Evolutionary conservation across 2,888 invertebrate genomes (phyloP), one percentile per base, ranked within the genome.

Genomic region (Monoplex corrugatus): DNA sequence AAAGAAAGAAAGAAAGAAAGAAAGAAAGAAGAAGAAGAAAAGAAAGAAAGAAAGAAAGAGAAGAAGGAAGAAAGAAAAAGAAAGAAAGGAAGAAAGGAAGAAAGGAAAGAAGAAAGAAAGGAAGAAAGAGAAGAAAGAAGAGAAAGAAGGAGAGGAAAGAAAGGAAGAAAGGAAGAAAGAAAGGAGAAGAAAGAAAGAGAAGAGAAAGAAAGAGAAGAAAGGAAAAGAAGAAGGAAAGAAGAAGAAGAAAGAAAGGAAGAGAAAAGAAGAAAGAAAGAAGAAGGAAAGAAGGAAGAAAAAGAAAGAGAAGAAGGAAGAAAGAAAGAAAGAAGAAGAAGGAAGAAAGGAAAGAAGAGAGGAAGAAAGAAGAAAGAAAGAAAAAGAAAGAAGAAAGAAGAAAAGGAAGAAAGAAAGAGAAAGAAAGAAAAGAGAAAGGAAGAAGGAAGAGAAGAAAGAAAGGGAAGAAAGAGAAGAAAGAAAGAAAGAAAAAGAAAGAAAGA

Each of bases 401-500:
- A 16, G 16, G 63, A 63, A 23, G n/a, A 6, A 63, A 23, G n/a
- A n/a, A 63, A 6, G n/a, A n/a, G n/a, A 23, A 13, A n/a, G 6
- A 6, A 63, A n/a, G n/a, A 23, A 63, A 6, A 63, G 23, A 23
- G 63, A 63, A 0, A 63, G 63, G 28, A 6, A 68, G 63, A 68
- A 23, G n/a, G 44, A 5, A 84, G 6, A 84, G 84, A 84, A 84
- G 2, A 84, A 44, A 84, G 2, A 84, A 44, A 84, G 19, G 44
- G 84, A 84, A 2, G n/a, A 45, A 84, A 28, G 44, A 45, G 44
- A 28, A 84, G 84, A 84, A 28, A 45, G 84, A 84, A 28, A 57
- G 85, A 85, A 16, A 85, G 83, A 83, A 19, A 83, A 43, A 83
- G 83, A 83, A 43, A 83, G 45, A 83, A 28, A 83, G 83, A 83